These are phyloP conservation scores for Trissolcus basalis DNA, from an alignment of 1,140 invertebrate genomes.

Conservation along the genomic window DNA sequence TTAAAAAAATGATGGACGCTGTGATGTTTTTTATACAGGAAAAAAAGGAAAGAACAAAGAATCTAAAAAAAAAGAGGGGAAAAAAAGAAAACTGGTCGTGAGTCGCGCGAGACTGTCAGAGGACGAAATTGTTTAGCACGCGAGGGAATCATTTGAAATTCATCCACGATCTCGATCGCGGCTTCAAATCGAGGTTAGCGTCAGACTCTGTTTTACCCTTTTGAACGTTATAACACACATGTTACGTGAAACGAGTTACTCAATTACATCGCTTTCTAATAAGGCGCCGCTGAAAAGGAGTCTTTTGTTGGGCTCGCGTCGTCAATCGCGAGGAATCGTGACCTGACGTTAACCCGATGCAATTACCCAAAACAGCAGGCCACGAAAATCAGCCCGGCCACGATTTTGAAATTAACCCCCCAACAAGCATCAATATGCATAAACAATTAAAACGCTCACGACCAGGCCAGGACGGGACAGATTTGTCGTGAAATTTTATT, in stretches of 20 bases:
- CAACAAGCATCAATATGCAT: slow-evolving; percentile 18
- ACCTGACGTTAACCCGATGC: slow-evolving; percentile 13
- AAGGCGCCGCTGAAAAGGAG: slow-evolving; percentile 23
- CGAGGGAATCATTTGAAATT: slow-evolving; percentile 35
- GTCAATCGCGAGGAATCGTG: slow-evolving; percentile 27
- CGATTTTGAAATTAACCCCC: slow-evolving; percentile 25
- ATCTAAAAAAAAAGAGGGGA: slow-evolving; percentile 24
- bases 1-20: slow-evolving; percentile 37
- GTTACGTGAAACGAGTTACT: slow-evolving; percentile 39
- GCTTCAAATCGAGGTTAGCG: slow-evolving; percentile 14
- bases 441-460: slow-evolving; percentile 19
- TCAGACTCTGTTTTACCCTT: slow-evolving; percentile 26
- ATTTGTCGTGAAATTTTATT: slow-evolving; percentile 33
- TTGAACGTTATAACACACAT: slow-evolving; percentile 29
- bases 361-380: slow-evolving; percentile 14
- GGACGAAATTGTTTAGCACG: not conserved
- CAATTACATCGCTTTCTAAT: slow-evolving; percentile 46
- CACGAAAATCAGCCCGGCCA: slow-evolving; percentile 8
- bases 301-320: slow-evolving; percentile 29
- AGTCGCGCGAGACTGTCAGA: not conserved
- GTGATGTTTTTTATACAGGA: slow-evolving; percentile 16
- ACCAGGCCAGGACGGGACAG: too few relatives aligned
- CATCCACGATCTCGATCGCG: slow-evolving; percentile 18
- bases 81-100: not conserved
- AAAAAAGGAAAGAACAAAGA: too few relatives aligned